Base-by-base conservation (phyloP, 2,113 vertebrate genomes). In the Parus major region DNA sequence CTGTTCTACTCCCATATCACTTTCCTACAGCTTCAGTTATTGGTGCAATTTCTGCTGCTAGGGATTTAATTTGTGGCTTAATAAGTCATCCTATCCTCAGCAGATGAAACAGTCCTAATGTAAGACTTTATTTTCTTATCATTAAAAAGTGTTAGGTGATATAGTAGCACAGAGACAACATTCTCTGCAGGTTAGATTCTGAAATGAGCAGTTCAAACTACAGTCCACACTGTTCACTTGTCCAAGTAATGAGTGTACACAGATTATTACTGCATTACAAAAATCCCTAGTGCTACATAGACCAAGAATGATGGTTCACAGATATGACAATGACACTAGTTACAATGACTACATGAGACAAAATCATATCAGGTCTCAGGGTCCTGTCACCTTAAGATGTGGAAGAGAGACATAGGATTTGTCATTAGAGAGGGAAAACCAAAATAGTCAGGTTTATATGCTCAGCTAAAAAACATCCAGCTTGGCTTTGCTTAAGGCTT, bases 211-310 rank as follows among this genome's bases (percentile, higher is more conserved):
- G 39, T 20, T 23, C 15, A 36, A 82, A 18, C 18, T 39, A 42
- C 44, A 77, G 27, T 27, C 27, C 25, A n/a, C 24, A 14, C 23
- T 46, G 35, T n/a, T 80, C 24, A 69, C 24, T 27, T 17, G 53
- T 57, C 44, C 0, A 0, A 31, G 24, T 9, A 24, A 59, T 1
- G 3, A 57, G 3, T 5, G 7, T 15, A 53, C 7, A 35, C 10
- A 29, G 11, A 28, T 31, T 64, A 52, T 33, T 14, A 73, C 7
- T 4, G 8, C 12, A 68, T 35, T 42, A 25, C 28, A 75, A 93
- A 41, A 24, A 29, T 27, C 6, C 1, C 3, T 23, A 31, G 42
- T 0, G 0, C 3, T n/a, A 47, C 3, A 28, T 20, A 76, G 76
- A 13, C 10, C 7, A 52, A 60, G 24, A 82, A 42, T 12, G 41